phyloP scores from a whole-genome alignment of 2,888 invertebrate genomes.

The Oxystoma pomonae region DNA sequence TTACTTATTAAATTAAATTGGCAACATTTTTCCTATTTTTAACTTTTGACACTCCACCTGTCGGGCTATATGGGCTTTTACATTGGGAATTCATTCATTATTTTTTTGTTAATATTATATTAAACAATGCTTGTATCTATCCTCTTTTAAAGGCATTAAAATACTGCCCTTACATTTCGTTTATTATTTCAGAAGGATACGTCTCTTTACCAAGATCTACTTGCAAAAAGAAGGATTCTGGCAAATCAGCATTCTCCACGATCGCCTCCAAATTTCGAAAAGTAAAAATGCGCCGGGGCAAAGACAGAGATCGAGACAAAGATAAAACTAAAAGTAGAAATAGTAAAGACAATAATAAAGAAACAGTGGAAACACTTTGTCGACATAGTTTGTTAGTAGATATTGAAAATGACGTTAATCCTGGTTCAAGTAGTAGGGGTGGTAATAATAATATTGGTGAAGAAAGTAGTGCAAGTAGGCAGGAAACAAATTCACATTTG shows the following conservation, averaged over 20 bases:
- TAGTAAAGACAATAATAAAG: conserved; percentile 35
- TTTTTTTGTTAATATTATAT: too few species aligned
- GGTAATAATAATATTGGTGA: conserved; percentile 20
- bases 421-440: background rate
- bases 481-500: background rate
- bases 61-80: too few species aligned
- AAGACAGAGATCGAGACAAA: conserved; percentile 37
- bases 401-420: conserved; percentile 35
- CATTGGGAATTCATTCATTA: too few species aligned
- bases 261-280: conserved; percentile 59
- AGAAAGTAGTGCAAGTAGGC: conserved; percentile 2
- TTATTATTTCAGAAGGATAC: conserved; percentile 44
- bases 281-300: conserved; percentile 50
- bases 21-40: too few species aligned
- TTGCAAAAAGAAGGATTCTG: conserved; percentile 39
- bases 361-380: conserved; percentile 66
- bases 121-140: background rate
- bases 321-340: background rate
- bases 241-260: conserved; percentile 52
- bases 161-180: too few species aligned
- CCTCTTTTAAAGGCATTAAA: too few species aligned
- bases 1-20: too few species aligned
- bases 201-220: conserved; percentile 52
- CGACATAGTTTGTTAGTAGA: conserved; percentile 72
- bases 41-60: too few species aligned